phyloP scores from a whole-genome alignment of 2,888 invertebrate genomes.

The Hoplodrina blanda region DNA sequence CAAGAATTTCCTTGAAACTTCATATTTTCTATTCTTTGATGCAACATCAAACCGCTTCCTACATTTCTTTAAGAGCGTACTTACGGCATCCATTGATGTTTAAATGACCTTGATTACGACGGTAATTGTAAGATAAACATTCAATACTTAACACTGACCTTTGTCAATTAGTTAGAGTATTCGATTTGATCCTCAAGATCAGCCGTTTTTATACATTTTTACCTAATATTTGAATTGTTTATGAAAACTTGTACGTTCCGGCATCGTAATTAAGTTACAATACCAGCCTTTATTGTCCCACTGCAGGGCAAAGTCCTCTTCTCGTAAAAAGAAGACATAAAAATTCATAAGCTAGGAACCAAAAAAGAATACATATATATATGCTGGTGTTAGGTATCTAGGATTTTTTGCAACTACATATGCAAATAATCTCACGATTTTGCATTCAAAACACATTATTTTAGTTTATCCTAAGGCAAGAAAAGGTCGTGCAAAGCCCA shows the following conservation, averaged over 20 bases:
- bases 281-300: no score
- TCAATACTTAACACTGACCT: constrained; percentile 80
- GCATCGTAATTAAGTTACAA: background rate
- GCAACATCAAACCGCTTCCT: constrained; percentile 38
- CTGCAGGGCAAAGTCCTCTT: no score
- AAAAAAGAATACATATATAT: background rate
- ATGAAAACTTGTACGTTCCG: constrained; percentile 8
- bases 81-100: constrained; percentile 63
- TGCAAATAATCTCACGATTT: constrained; percentile 37
- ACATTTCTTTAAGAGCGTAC: constrained; percentile 32
- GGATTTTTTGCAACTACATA: constrained; percentile 3
- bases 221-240: constrained; percentile 2
- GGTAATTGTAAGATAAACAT: constrained; percentile 84
- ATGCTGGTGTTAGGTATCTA: background rate
- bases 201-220: constrained; percentile 38
- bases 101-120: constrained; percentile 76
- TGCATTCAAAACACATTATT: constrained; percentile 41
- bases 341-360: background rate
- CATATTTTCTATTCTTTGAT: constrained; percentile 39
- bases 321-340: no score
- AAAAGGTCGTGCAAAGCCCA: constrained; percentile 15
- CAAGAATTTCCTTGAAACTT: constrained; percentile 39
- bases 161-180: constrained; percentile 79
- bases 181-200: constrained; percentile 70
- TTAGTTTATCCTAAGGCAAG: constrained; percentile 6